Evolutionary conservation across 2,888 invertebrate genomes (phyloP), one percentile per base, ranked within the genome.

Genomic region (Drosophila rellima): DNA sequence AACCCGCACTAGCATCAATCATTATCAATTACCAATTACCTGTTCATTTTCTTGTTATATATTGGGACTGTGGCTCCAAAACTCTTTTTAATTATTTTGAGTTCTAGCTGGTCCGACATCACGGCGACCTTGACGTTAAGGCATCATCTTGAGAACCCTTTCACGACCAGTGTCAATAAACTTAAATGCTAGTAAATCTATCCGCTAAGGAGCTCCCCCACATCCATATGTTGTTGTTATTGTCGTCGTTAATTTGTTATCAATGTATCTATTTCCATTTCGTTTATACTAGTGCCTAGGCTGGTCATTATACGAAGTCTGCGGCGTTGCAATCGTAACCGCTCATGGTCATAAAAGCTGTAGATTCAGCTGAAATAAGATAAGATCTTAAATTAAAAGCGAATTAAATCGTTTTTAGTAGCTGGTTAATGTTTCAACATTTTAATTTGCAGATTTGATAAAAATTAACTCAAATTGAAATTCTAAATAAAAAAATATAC

Each of bases 251-350:
- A 86, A 80, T 54, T 75, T 67, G 61, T 82, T 87, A 82, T 85
- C 88, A 85, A 70, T 72, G 85, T 87, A 84, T 87, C 85, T 87
- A 77, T 82, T 87, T 77, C 77, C 83, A 87, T 71, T 89, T 64
- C 65, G 65, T 77, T 85, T 82, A 80, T 86, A 72, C 72, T 66
- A 66, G 74, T 48, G 63, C 45, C 42, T 50, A 31, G 29, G 11
- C 42, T 54, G 44, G 60, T 48, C 57, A 70, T 83, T 77, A 88
- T 75, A 63, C 31, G 69, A 57, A 45, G 54, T 55, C 65, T 47
- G 66, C 44, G 45, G 62, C 54, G 54, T 45, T 62, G 54, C 54
- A 61, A 39, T 42, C 10, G 39, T 47, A 23, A 15, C 31, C 29
- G 20, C 44, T 40, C 37, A 50, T 29, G 59, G 63, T 57, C 68